These are phyloP conservation scores for Poecile montanus DNA, from an alignment of 2,797 vertebrate species.

Conservation along the genomic window DNA sequence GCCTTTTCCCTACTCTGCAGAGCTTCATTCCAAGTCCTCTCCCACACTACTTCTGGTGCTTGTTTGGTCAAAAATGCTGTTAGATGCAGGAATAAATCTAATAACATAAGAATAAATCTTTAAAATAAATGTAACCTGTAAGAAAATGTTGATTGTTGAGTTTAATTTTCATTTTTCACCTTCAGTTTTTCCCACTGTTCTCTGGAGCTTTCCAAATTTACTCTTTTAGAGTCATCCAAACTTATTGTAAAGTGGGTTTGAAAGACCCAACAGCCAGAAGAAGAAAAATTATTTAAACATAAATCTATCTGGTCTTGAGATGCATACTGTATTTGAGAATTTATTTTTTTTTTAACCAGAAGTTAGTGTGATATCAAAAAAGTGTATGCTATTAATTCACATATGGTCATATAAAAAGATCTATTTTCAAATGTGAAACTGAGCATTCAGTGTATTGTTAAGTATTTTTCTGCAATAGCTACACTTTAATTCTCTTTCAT, in stretches of 20 bases:
- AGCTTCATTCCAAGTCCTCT: not conserved
- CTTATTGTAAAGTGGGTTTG: not conserved
- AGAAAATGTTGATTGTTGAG: not conserved
- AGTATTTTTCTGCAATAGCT: not conserved
- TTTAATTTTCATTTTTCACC: not conserved
- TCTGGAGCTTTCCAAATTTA: not conserved
- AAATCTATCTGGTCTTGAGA: not conserved
- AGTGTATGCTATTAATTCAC: not conserved
- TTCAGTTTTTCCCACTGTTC: not conserved
- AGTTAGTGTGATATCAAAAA: not conserved
- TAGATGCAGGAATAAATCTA: not conserved
- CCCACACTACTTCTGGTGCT: not conserved
- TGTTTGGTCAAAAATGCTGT: not conserved
- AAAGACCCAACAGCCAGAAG: not conserved
- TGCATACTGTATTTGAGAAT: accelerated
- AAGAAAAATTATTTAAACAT: not conserved
- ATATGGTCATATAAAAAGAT: not conserved
- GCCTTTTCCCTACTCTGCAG: not conserved
- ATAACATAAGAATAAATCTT: not conserved
- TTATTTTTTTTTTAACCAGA: not conserved
- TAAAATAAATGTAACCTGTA: not conserved
- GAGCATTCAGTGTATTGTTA: not conserved
- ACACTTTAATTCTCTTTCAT: not conserved
- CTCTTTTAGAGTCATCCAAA: not conserved
- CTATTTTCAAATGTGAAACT: not conserved